Evolutionary conservation across 2,888 invertebrate species (phyloP), one percentile per base, ranked within the genome.

Genomic region (Torymus aiolomorphi): DNA sequence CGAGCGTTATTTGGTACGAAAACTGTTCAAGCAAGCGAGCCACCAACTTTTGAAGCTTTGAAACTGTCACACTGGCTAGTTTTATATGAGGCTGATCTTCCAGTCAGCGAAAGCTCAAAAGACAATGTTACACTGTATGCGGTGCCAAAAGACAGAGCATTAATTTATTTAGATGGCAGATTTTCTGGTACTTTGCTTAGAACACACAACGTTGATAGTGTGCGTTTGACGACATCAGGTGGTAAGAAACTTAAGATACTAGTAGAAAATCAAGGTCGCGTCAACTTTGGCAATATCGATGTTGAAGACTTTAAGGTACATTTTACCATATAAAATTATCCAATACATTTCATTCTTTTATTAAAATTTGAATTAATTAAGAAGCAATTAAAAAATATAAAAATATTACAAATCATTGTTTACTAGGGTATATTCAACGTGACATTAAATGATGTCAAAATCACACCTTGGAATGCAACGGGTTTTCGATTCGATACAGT

Each of bases 221-320:
- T 88, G 8, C 16, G 77, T 0, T 57, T 89, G 12, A 69, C 76
- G 51, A 67, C 71, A 2, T 69, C 76, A 3, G 83, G 76, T 0
- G 80, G 66, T 13, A 80, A 78, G 0, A 81, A 92, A 63, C 89
- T 91, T 61, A 61, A 80, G 54, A 80, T 92, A 12, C 84, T 93
- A 0, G 91, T 92, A 2, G 97, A 97, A 90, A 96, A 95, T 89
- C 96, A 96, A 92, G 97, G 97, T 11, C 92, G 97, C 72, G 93
- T 96, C 66, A 96, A 96, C 88, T 96, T 91, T 86, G 93, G 94
- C 65, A 81, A 85, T 75, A 31, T 78, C 10, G 84, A 80, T 20
- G 87, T 93, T 42, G 86, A 86, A 63, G 91, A 91, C 80, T 88
- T 86, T 72, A 91, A 91, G 88, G 91, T 91, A 84, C 5, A 42